Evolutionary conservation across 2,797 vertebrate species (phyloP).

Genomic region (Thunnus albacares): DNA sequence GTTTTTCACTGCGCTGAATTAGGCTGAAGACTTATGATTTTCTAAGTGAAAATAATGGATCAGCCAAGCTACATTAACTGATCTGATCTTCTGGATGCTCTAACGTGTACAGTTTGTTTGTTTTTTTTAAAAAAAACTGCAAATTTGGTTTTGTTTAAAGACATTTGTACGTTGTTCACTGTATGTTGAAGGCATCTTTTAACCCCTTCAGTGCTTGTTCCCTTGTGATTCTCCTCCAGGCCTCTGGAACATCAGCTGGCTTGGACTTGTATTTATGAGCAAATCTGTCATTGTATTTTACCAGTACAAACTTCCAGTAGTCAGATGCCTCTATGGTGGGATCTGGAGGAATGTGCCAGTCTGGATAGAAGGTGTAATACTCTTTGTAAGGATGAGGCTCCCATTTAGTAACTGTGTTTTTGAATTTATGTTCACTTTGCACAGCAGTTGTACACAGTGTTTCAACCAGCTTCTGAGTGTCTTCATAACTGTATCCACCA

Average conservation of each 20-base stretch:
- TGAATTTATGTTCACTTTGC: accelerated
- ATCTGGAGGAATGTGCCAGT: slow-evolving; percentile 77
- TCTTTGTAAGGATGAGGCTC: slow-evolving; percentile 31
- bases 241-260: slow-evolving; percentile 70
- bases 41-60: too few relatives aligned
- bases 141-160: background rate
- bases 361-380: slow-evolving; percentile 57
- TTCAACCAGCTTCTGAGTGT: accelerated
- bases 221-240: slow-evolving; percentile 71
- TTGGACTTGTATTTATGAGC: slow-evolving; percentile 18
- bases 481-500: accelerated
- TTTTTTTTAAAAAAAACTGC: background rate
- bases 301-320: slow-evolving; percentile 80
- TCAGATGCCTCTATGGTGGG: slow-evolving; percentile 56
- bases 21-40: too few relatives aligned
- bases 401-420: accelerated
- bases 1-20: too few relatives aligned
- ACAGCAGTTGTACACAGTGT: slow-evolving; percentile 66
- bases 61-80: too few relatives aligned
- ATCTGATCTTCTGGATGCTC: too few relatives aligned
- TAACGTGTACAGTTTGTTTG: too few relatives aligned
- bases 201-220: slow-evolving; percentile 59
- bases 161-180: slow-evolving; percentile 2
- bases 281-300: slow-evolving; percentile 64
- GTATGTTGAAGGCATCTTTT: slow-evolving; percentile 59